Base-by-base conservation (phyloP, 2,797 vertebrate genomes). In the Periparus ater region DNA sequence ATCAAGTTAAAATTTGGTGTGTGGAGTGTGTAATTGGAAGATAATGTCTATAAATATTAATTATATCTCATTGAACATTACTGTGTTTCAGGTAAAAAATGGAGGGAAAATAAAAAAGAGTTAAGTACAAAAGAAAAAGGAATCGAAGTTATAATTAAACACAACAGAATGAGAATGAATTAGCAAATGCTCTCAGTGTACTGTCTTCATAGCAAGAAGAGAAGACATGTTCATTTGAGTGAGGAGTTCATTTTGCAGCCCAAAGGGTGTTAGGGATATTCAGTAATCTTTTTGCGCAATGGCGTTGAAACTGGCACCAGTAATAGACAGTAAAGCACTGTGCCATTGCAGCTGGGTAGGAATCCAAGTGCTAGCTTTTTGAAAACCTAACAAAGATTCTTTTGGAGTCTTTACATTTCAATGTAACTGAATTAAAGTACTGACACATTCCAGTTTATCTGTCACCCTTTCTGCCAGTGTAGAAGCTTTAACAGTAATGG, bases 281-380 rank as follows among this genome's bases (percentile, higher is more conserved):
- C 91, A 97, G 96, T 88, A 97, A 96, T 48, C 22, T 91, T 97
- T 93, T 72, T 36, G 92, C 17, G 20, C 96, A 87, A 63, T 76
- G 82, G 68, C 1, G 68, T 90, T 96, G 92, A 93, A 95, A 95
- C 87, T 91, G 95, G 83, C 95, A 67, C 62, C 77, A 77, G 29
- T 38, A 72, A 68, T 8, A 96, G 91, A 97, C 96, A 97, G 95
- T 96, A 88, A 95, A 20, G 58, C 85, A 76, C 94, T 97, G 96
- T 98, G 96, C 93, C 97, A 94, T 89, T 95, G 91, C 95, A 96
- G 93, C 96, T 97, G 96, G 94, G 91, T 95, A 96, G 70, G 61
- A 90, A 92, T 93, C 94, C 75, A 9, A 95, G 85, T 58, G 40
- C 78, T 97, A 62, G 65, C 58, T 96, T 93, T 97, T 95, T 67